Percentiles rank a stretch among this genome's conserved stretches.
Evolutionary conservation across 2,797 vertebrate species (phyloP).

Genomic region (Monodelphis domestica): DNA sequence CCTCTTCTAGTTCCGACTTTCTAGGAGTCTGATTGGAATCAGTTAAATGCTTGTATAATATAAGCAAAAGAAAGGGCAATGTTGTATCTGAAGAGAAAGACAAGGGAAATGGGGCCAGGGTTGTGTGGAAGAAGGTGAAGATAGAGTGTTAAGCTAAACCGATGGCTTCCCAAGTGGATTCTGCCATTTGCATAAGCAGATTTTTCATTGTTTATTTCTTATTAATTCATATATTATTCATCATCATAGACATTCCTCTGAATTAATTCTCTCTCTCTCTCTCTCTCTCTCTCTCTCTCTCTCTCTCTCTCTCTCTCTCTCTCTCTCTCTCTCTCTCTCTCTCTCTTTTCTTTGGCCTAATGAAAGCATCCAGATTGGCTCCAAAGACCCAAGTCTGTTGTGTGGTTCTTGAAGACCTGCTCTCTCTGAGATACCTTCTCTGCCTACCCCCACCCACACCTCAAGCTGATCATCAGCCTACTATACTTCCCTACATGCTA

Average conservation of each 20-base stretch:
- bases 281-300: background rate
- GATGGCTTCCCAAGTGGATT: background rate
- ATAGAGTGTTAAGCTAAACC: background rate
- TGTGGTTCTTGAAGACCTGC: background rate
- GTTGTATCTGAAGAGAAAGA: background rate
- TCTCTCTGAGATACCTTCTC: background rate
- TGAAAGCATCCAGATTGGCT: background rate
- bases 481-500: background rate
- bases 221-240: slow-evolving; percentile 23
- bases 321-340: background rate
- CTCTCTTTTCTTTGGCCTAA: background rate
- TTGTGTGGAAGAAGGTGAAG: background rate
- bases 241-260: background rate
- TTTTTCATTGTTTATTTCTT: slow-evolving; percentile 1
- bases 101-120: background rate
- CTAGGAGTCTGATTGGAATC: background rate
- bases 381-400: background rate
- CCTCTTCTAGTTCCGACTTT: background rate
- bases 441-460: background rate
- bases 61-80: background rate
- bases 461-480: background rate
- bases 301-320: background rate
- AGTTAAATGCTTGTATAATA: background rate
- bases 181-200: background rate
- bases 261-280: background rate